Conservation (phyloP, 2,888 invertebrate genomes). For the Drepana falcataria region DNA sequence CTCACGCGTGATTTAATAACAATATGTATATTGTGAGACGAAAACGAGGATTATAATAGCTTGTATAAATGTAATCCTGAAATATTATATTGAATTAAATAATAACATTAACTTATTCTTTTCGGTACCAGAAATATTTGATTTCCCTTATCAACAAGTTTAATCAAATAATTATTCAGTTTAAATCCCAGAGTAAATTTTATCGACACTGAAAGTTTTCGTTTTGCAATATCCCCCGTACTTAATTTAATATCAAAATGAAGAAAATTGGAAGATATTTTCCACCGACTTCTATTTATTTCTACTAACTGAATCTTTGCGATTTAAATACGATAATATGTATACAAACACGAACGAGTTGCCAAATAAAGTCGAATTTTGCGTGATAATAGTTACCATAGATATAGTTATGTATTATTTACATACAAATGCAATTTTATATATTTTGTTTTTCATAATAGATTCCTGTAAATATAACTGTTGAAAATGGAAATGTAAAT, state of each 20-base stretch:
- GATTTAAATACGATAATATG: constrained; percentile 15
- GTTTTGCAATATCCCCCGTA: constrained; percentile 42
- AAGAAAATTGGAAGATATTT: constrained; percentile 36
- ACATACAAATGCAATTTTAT: constrained; percentile 32
- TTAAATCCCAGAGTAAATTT: too few species aligned
- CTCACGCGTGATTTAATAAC: constrained; percentile 42
- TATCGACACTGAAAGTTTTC: constrained; percentile 31
- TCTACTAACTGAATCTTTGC: constrained; percentile 24
- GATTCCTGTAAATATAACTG: constrained; percentile 60
- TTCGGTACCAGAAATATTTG: too few species aligned
- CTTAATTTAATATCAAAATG: constrained; percentile 32
- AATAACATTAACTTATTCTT: too few species aligned
- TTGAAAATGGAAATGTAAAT: constrained; percentile 61
- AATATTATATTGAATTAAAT: too few species aligned
- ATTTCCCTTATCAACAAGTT: too few species aligned
- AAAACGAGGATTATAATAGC: constrained; percentile 38
- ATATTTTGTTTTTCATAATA: constrained; percentile 37
- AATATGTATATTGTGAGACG: constrained; percentile 42
- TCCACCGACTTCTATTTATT: constrained; percentile 61
- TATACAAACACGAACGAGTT: constrained; percentile 22
- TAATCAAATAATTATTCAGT: too few species aligned
- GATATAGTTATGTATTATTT: constrained; percentile 36
- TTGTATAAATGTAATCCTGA: not conserved
- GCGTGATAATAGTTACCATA: constrained; percentile 76
- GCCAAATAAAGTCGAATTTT: constrained; percentile 48